These are phyloP conservation scores for Sapayoa aenigma DNA, from an alignment of 2,113 vertebrate species.

Conservation along the genomic window DNA sequence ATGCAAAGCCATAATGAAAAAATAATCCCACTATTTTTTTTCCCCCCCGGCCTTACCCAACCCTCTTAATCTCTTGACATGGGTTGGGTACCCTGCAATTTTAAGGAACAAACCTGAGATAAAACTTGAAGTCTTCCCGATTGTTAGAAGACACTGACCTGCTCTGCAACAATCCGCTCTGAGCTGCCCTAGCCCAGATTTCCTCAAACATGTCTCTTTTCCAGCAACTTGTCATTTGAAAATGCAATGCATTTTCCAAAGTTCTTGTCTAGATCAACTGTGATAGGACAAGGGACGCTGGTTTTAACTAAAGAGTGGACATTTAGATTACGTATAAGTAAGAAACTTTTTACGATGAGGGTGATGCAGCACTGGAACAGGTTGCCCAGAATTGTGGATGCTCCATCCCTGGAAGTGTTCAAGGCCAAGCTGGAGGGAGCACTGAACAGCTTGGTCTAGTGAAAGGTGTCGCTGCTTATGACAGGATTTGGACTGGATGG, in stretches of 20 bases:
- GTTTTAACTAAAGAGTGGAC: not conserved
- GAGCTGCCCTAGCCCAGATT: not conserved
- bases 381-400: not conserved
- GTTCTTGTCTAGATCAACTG: not conserved
- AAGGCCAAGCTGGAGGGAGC: not conserved
- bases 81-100: not conserved
- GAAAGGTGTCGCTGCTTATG: not conserved
- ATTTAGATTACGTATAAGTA: not conserved
- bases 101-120: not conserved
- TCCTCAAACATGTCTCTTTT: not conserved
- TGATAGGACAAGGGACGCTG: not conserved
- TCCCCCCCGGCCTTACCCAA: not conserved
- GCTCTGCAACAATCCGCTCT: not conserved
- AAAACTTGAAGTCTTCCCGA: not conserved
- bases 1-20: not conserved
- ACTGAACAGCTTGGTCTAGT: not conserved
- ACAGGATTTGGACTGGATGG: not conserved
- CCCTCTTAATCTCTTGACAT: not conserved
- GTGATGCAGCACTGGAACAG: not conserved
- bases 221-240: not conserved
- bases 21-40: fast-evolving
- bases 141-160: not conserved
- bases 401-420: not conserved
- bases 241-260: not conserved
- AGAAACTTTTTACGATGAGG: fast-evolving